Evolutionary conservation across 2,113 vertebrate genomes (phyloP), one percentile per base, ranked within the genome.

Genomic region (Thunnus maccoyii): DNA sequence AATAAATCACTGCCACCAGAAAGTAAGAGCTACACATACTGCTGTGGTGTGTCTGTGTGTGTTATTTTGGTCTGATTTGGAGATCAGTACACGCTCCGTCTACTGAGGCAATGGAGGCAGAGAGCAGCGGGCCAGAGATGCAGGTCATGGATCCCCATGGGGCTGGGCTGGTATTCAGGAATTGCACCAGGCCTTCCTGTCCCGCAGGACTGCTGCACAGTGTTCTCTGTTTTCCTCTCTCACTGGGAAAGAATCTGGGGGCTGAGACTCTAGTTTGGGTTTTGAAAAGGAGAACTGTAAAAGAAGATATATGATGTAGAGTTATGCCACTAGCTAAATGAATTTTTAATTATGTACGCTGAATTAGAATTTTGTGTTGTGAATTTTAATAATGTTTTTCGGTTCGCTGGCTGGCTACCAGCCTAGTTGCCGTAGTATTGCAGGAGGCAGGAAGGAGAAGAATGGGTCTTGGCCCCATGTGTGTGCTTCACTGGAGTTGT

Each of bases 101-200:
- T 48, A 77, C 60, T 44, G 76, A 81, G 66, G 82, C 54, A 2
- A 56, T 8, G 62, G 82, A 85, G 71, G 78, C 73, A 80, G 68
- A 76, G 86, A 90, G 86, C 83, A 83, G 66, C 78, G 16, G 86
- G 78, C 87, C 80, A 80, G 82, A 70, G 90, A 93, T 87, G 82
- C 92, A 90, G 92, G 92, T 91, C 91, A 90, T 77, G 67, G 76
- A 90, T 86, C 77, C 91, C 92, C 90, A 86, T 51, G 84, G 90
- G 91, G 87, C 76, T 54, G 74, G 78, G 85, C 87, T 89, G 91
- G 91, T 90, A 88, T 89, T 91, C 90, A 90, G 87, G 85, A 91
- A 84, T 71, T 76, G 81, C 71, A 90, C 73, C 83, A 85, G 85
- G 70, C 80, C 86, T 82, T 85, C 86, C 52, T 64, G 72, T 88